Evolutionary conservation across 2,113 vertebrate genomes (phyloP).

Genomic region (Brachyistius frenatus): DNA sequence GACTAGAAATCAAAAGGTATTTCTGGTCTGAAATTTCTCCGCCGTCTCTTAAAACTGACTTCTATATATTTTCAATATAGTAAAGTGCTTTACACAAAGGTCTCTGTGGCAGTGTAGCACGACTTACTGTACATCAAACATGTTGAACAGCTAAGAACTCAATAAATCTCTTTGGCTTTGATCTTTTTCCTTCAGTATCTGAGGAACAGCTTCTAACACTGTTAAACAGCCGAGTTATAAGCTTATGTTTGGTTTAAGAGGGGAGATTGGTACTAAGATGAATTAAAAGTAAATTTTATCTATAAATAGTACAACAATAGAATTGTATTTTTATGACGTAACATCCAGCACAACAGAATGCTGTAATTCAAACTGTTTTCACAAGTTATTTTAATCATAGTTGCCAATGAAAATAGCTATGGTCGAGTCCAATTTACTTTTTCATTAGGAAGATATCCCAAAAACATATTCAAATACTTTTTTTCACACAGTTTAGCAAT

Average conservation of each 20-base stretch:
- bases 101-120: not conserved
- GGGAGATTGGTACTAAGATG: not conserved
- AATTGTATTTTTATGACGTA: not conserved
- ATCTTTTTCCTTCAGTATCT: conserved; percentile 8
- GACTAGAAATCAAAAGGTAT: not conserved
- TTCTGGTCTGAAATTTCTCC: not conserved
- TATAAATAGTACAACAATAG: no score
- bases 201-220: conserved; percentile 7
- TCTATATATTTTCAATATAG: conserved; percentile 17
- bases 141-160: conserved; percentile 11
- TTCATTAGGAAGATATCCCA: no score
- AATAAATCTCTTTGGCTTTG: conserved; percentile 33
- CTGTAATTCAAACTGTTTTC: not conserved
- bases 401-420: not conserved
- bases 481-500: no score
- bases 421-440: no score
- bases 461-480: no score
- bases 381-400: not conserved
- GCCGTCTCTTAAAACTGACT: not conserved
- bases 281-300: not conserved
- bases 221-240: conserved; percentile 11
- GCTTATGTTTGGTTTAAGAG: conserved; percentile 1
- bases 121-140: conserved; percentile 21
- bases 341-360: not conserved
- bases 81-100: not conserved